Conservation (phyloP, 2,797 vertebrate genomes). For the Lophotriccus pileatus region DNA sequence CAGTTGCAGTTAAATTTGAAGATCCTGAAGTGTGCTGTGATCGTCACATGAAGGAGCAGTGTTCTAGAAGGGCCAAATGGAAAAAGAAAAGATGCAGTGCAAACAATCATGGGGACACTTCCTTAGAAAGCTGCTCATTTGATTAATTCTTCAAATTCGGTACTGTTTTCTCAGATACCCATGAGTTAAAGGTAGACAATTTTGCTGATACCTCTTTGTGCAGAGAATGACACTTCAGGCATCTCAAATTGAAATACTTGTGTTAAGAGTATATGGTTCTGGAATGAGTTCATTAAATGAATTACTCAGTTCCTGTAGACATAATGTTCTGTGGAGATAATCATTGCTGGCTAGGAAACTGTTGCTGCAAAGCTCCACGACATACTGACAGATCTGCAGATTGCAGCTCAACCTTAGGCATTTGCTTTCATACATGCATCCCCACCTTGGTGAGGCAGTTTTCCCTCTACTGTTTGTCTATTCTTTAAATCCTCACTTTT, state of each 20-base stretch:
- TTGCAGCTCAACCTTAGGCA: neutral
- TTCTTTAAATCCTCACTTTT: neutral
- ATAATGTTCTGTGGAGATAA: neutral
- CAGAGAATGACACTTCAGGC: neutral
- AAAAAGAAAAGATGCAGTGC: neutral
- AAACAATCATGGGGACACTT: neutral
- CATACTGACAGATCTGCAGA: neutral
- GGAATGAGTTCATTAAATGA: neutral
- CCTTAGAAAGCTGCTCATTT: neutral
- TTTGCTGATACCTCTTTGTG: neutral
- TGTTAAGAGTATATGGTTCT: neutral
- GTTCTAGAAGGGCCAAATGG: neutral
- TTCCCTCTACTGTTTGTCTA: neutral
- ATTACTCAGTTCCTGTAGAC: conserved; percentile 13
- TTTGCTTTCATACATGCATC: neutral
- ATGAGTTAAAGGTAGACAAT: neutral
- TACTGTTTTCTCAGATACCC: neutral
- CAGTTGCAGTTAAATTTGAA: neutral
- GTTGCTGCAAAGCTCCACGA: neutral
- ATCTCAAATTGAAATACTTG: neutral
- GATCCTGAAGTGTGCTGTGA: neutral
- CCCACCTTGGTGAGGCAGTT: neutral
- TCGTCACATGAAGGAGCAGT: neutral
- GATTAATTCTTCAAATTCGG: neutral
- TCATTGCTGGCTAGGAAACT: neutral